phyloP scores from a whole-genome alignment of 2,113 vertebrate species.

The Etia nguti region DNA sequence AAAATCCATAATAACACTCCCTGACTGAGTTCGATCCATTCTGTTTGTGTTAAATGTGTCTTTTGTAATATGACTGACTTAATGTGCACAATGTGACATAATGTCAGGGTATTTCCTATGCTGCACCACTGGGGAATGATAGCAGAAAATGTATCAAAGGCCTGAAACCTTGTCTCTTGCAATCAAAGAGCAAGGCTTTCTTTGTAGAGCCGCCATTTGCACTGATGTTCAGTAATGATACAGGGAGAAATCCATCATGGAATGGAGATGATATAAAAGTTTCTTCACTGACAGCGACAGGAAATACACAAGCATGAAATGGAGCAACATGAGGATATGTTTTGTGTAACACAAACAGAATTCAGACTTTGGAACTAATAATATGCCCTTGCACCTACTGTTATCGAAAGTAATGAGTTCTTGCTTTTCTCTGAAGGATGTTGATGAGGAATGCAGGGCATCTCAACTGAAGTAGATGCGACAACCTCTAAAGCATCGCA shows the following conservation, averaged over 20 bases:
- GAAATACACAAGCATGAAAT: background rate
- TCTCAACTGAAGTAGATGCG: background rate
- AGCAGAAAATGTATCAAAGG: background rate
- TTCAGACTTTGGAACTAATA: background rate
- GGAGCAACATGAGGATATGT: background rate
- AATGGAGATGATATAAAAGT: background rate
- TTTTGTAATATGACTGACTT: background rate
- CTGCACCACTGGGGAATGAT: background rate
- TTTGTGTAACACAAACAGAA: background rate
- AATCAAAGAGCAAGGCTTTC: conserved; percentile 13
- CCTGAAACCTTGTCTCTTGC: background rate
- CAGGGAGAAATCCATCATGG: background rate
- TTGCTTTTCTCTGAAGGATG: background rate
- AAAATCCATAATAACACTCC: background rate
- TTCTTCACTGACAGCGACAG: background rate
- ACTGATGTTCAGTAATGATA: conserved; percentile 9
- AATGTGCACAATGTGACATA: background rate
- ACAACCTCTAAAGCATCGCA: background rate
- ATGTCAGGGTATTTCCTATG: background rate
- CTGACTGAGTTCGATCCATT: background rate
- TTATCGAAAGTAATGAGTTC: background rate
- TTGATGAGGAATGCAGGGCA: background rate
- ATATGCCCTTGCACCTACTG: background rate
- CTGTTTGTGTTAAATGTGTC: background rate
- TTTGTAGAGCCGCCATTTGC: conserved; percentile 4